Percentiles rank a stretch among this genome's conserved stretches.
phyloP scores from a whole-genome alignment of 2,797 vertebrate species.

The Eulemur rubriventer region DNA sequence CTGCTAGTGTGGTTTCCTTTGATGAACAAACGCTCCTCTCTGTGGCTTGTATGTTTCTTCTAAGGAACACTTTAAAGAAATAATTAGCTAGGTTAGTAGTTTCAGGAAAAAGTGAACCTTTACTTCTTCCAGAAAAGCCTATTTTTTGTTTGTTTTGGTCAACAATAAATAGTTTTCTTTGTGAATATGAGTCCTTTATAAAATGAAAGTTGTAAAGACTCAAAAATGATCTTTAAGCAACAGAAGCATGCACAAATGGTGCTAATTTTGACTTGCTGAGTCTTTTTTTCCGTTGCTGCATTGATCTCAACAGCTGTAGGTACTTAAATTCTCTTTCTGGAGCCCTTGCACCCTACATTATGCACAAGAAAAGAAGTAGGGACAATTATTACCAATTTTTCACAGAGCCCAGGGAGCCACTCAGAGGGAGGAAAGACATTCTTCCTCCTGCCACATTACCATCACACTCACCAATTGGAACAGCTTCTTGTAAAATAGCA shows the following conservation, averaged over 20 bases:
- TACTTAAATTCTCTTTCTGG: constrained; percentile 76
- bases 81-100: background rate
- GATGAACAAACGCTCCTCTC: background rate
- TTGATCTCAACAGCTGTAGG: constrained; percentile 79
- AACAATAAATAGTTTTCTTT: constrained; percentile 38
- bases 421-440: constrained; percentile 2
- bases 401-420: background rate
- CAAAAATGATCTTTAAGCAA: constrained; percentile 62
- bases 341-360: background rate
- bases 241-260: constrained; percentile 61
- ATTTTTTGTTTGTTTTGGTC: background rate
- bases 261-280: constrained; percentile 64
- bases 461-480: constrained; percentile 9
- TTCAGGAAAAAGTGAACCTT: background rate
- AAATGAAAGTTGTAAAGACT: constrained; percentile 55
- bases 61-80: constrained; percentile 1
- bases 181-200: constrained; percentile 33
- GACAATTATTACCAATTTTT: constrained; percentile 60
- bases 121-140: background rate
- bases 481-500: constrained; percentile 8
- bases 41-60: background rate
- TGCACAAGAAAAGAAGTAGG: constrained; percentile 28
- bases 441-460: constrained; percentile 30
- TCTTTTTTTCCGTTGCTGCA: background rate
- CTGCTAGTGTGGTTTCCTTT: background rate